A percentile compares a stretch with the other conserved stretches of the same genome.
phyloP scores from a whole-genome alignment of 2,797 vertebrate species.

The Protosalanx chinensis region DNA sequence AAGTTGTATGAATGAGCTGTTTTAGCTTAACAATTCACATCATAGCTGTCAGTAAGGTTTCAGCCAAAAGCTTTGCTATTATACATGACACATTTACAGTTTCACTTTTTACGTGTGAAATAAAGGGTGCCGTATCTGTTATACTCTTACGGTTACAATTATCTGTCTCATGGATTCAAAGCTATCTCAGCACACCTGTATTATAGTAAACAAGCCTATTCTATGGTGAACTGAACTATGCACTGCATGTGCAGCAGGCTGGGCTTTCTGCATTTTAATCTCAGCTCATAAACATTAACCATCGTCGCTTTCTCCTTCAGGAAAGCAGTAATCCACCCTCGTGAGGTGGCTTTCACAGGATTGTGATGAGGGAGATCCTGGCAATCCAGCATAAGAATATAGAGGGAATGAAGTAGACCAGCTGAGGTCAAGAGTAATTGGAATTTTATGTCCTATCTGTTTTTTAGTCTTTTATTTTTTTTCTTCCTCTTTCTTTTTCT shows the following conservation, averaged over 20 bases:
- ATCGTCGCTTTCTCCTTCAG: slow-evolving; percentile 41
- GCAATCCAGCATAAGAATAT: slow-evolving; percentile 27
- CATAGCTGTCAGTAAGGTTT: too few relatives aligned
- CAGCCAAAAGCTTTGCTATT: too few relatives aligned
- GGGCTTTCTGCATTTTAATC: slow-evolving; percentile 46
- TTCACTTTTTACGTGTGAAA: background rate
- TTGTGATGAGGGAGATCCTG: slow-evolving; percentile 37
- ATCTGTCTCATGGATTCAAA: background rate
- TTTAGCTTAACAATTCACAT: too few relatives aligned
- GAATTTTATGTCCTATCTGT: slow-evolving; percentile 25
- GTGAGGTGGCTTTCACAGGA: slow-evolving; percentile 55
- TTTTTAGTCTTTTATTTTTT: slow-evolving; percentile 14
- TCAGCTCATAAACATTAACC: slow-evolving; percentile 55
- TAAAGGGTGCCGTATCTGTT: background rate
- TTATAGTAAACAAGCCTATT: slow-evolving; percentile 23
- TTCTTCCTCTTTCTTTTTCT: background rate
- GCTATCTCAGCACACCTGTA: background rate
- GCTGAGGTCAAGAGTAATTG: slow-evolving; percentile 18
- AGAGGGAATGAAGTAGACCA: slow-evolving; percentile 28
- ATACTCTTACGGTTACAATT: background rate
- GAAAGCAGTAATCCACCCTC: slow-evolving; percentile 58
- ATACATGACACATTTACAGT: too few relatives aligned
- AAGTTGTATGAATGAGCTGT: too few relatives aligned
- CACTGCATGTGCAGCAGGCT: slow-evolving; percentile 2
- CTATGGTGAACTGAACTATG: slow-evolving; percentile 4